phyloP scores from a whole-genome alignment of 2,888 invertebrate genomes.

The Agrochola litura region DNA sequence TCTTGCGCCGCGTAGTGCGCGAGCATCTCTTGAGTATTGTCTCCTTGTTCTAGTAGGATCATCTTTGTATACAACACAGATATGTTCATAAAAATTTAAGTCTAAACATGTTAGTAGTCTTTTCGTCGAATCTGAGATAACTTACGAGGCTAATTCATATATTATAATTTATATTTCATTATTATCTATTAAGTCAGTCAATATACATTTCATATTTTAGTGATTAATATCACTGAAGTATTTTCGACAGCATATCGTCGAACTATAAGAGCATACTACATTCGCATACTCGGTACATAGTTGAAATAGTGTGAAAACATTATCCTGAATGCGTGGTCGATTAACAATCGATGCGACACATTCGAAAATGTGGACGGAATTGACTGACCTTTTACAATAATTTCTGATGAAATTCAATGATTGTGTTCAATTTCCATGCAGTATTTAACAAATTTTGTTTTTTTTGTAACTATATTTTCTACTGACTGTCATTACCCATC shows the following conservation, averaged over 20 bases:
- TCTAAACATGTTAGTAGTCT: slow-evolving; percentile 89
- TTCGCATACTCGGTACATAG: slow-evolving; percentile 67
- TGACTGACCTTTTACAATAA: slow-evolving; percentile 72
- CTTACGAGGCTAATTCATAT: slow-evolving; percentile 87
- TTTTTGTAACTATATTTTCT: not conserved
- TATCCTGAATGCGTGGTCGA: slow-evolving; percentile 60
- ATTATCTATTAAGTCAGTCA: slow-evolving; percentile 88
- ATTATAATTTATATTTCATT: slow-evolving; percentile 83
- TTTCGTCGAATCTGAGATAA: slow-evolving; percentile 90
- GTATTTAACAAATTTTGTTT: not conserved
- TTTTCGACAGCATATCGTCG: slow-evolving; percentile 80
- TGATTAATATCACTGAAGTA: slow-evolving; percentile 85
- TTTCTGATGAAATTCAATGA: slow-evolving; percentile 25
- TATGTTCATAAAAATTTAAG: slow-evolving; percentile 89
- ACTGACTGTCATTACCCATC: not conserved
- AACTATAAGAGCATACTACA: slow-evolving; percentile 67
- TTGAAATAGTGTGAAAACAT: slow-evolving; percentile 83
- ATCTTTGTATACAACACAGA: slow-evolving; percentile 87
- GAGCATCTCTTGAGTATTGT: slow-evolving; percentile 84
- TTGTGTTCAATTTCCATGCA: slow-evolving; percentile 4
- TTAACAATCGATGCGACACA: slow-evolving; percentile 77
- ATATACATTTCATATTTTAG: slow-evolving; percentile 82
- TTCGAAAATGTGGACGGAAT: slow-evolving; percentile 89
- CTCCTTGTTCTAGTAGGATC: slow-evolving; percentile 85
- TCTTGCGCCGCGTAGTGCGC: slow-evolving; percentile 56